A percentile compares a stretch with the other conserved stretches of the same genome.
Evolutionary conservation across 1,140 invertebrate species (phyloP).

Genomic region (Lithobius niger): DNA sequence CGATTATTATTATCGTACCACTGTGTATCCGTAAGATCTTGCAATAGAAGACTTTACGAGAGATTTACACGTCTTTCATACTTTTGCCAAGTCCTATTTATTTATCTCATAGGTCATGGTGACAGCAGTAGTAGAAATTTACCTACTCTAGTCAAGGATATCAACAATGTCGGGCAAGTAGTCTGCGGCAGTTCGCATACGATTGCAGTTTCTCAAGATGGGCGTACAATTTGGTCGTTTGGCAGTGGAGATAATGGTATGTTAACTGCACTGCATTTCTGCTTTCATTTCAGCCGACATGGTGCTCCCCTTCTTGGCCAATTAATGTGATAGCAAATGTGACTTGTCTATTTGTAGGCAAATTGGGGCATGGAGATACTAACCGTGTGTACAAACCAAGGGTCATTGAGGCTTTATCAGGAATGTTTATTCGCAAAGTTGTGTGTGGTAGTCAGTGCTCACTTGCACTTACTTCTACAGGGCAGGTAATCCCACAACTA

Average conservation of each 20-base stretch:
- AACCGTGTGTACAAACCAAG: constrained; percentile 42
- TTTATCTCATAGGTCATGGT: constrained; percentile 33
- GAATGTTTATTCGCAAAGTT: constrained; percentile 43
- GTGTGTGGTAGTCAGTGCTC: constrained; percentile 44
- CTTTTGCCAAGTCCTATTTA: too few species aligned
- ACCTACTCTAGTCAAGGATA: constrained; percentile 42
- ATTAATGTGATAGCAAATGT: too few species aligned
- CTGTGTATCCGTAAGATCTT: too few species aligned
- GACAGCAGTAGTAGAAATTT: constrained; percentile 38
- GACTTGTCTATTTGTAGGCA: constrained; percentile 30
- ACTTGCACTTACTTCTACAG: constrained; percentile 43
- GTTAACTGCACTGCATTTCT: background rate
- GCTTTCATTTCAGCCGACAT: background rate
- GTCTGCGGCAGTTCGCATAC: constrained; percentile 50
- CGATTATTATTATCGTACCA: too few species aligned
- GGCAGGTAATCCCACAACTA: constrained; percentile 29
- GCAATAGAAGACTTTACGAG: too few species aligned
- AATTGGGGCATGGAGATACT: constrained; percentile 46
- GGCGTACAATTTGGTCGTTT: constrained; percentile 50
- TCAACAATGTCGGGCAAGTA: constrained; percentile 43
- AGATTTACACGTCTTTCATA: too few species aligned
- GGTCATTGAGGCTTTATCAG: constrained; percentile 46
- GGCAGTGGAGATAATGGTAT: constrained; percentile 37
- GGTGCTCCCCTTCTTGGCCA: too few species aligned
- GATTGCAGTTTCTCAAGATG: constrained; percentile 44